Evolutionary conservation across 2,113 vertebrate species (phyloP), one percentile per base, ranked within the genome.

Genomic region (Acanthochromis polyacanthus): DNA sequence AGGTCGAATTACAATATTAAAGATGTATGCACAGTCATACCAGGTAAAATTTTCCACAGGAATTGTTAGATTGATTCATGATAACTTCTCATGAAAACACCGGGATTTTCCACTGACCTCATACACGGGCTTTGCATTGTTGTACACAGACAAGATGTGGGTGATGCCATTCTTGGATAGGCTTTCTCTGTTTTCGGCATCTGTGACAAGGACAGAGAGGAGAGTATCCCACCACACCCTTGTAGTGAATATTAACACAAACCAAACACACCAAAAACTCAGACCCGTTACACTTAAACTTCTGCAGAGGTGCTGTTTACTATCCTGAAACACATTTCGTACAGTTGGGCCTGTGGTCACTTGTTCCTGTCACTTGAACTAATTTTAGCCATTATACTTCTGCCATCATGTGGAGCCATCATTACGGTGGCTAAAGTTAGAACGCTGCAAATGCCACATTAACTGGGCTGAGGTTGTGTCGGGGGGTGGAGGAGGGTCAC

Each of bases 61-160:
- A 78, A 86, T 43, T 48, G 38, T 11, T 4, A n/a, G 2, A 14
- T 68, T 75, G 9, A 76, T 16, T 10, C 11, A 72, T 48, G 10
- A 30, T 14, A 63, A 30, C 15, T n/a, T 56, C 16, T 28, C 3
- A 50, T 23, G 30, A 56, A 51, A 52, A 23, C 3, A 25, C 7
- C 28, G 57, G 59, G 16, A 63, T 32, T 56, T 60, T 62, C 48
- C 48, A 82, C 92, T 71, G 68, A 97, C 97, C 94, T 96, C 91
- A 80, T 96, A 88, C 63, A 96, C 87, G 0, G 97, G 96, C 45
- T 94, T 93, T 48, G 96, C 96, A 2, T 93, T 90, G 90, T 93
- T 95, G 89, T 96, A 96, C 51, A 97, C 81, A 0, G 96, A 97
- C 52, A 97, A 86, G 87, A 98, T 96, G 89, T 97, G 97, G 0